Percentiles rank a stretch among this genome's conserved stretches.
phyloP scores from a whole-genome alignment of 2,888 invertebrate species.

The Orthosia gothica region DNA sequence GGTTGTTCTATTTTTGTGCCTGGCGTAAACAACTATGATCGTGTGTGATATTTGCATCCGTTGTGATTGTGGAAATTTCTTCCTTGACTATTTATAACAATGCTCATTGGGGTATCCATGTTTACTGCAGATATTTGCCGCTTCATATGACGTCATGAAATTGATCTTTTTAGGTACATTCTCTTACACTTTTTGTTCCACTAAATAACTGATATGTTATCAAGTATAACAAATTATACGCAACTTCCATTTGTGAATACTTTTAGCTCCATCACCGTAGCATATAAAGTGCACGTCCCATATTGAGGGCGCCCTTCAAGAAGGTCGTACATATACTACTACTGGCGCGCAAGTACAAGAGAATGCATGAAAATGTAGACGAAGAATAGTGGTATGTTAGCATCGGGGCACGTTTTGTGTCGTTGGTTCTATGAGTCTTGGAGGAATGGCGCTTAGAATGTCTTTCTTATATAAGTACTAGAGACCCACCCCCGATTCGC shows the following conservation, averaged over 20 bases:
- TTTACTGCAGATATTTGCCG: too few species aligned
- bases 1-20: neutral
- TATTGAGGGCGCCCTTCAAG: conserved; percentile 47
- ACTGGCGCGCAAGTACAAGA: neutral
- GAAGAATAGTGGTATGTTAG: neutral
- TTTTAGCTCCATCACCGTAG: conserved; percentile 19
- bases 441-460: neutral
- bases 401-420: neutral
- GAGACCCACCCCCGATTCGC: neutral
- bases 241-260: conserved; percentile 1
- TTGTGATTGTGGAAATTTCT: neutral
- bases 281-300: conserved; percentile 37
- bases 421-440: conserved; percentile 3
- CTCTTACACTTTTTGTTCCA: too few species aligned
- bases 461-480: neutral
- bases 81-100: neutral
- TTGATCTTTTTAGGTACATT: too few species aligned
- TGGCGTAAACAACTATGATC: too few species aligned
- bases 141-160: too few species aligned
- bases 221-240: neutral
- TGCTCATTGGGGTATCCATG: neutral
- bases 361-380: conserved; percentile 31
- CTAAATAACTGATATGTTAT: neutral
- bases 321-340: conserved; percentile 36
- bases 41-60: neutral